Base-by-base conservation (phyloP, 92 coral and sea anemone species). In the Palythoa grandiflora region DNA sequence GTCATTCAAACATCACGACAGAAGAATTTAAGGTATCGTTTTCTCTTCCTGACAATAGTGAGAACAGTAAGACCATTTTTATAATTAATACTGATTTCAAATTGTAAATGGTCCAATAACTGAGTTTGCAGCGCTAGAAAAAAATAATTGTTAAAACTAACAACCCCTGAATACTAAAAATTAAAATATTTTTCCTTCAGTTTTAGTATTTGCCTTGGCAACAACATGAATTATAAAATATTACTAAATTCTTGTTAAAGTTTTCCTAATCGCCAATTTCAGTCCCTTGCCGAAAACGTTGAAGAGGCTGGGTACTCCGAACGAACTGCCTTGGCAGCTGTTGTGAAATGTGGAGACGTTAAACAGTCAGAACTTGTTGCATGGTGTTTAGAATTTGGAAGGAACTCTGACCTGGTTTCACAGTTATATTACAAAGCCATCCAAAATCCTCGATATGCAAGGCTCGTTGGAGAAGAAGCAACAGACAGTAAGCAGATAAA, bases 341-440 rank as follows among this genome's bases (percentile, higher is more conserved):
- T 50, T 50, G 11, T 76, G 80, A 47, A 54, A 52, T 76, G 80
- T 28, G 80, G 80, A 17, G 38, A 76, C 28, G 80, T 76, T 8
- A 28, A 21, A 17, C 63, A 76, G 20, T 54, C 80, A 17, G 53
- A 50, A 12, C 80, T 76, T 6, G 28, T 76, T 52, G 80, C 53
- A 60, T 76, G 80, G 80, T 76, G 80, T n/a, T 51, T 76, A 54
- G 80, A 76, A 50, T 39, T 50, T 19, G 80, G 80, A 51, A 76
- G 19, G 40, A 55, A 76, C 9, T 11, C 61, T 2, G 60, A 1
- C 13, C 61, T 52, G 16, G 80, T 76, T 63, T 50, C 65, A 52
- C 19, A 76, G 38, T 40, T 50, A 36, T 76, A 76, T 20, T 19
- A 38, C 17, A 38, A 50, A 50, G 80, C 80, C 7, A 20, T 76